phyloP scores from a whole-genome alignment of 2,888 invertebrate genomes.

The Arge pagana region DNA sequence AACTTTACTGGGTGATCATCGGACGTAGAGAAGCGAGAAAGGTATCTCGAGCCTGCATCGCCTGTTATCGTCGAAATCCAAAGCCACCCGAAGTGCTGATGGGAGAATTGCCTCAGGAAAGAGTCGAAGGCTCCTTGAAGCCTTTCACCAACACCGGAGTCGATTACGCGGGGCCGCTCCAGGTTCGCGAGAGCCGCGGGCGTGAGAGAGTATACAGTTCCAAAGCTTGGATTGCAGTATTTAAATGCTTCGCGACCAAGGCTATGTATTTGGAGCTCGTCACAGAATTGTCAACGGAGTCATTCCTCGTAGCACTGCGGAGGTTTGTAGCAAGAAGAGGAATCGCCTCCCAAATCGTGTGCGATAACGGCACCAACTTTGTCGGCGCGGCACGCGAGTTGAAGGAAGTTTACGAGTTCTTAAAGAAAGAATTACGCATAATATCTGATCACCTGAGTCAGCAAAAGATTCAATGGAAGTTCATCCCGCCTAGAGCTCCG shows the following conservation, averaged over 20 bases:
- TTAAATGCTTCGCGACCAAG: constrained; percentile 41
- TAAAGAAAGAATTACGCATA: constrained; percentile 1
- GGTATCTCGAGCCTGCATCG: constrained; percentile 35
- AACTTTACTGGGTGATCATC: constrained; percentile 38
- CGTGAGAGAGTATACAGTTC: constrained; percentile 33
- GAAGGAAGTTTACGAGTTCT: constrained; percentile 23
- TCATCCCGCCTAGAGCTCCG: constrained; percentile 28
- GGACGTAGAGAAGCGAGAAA: constrained; percentile 30
- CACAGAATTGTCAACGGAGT: constrained; percentile 24
- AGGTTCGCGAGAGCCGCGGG: constrained; percentile 33
- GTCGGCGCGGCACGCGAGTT: constrained; percentile 27
- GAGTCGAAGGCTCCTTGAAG: constrained; percentile 30
- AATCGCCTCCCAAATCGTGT: constrained; percentile 19
- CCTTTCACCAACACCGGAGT: constrained; percentile 23
- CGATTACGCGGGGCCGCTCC: constrained; percentile 31
- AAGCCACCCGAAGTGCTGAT: constrained; percentile 36
- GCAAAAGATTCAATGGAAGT: constrained; percentile 23
- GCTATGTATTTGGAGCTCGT: constrained; percentile 29
- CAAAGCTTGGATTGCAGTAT: constrained; percentile 43
- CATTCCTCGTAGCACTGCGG: constrained; percentile 26
- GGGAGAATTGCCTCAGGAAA: constrained; percentile 40
- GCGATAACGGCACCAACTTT: constrained; percentile 32
- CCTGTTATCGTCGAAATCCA: constrained; percentile 35
- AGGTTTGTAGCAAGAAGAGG: constrained; percentile 28
- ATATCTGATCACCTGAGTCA: constrained; percentile 4